phyloP scores from a whole-genome alignment of 2,113 vertebrate species.

The Lepisosteus oculatus region DNA sequence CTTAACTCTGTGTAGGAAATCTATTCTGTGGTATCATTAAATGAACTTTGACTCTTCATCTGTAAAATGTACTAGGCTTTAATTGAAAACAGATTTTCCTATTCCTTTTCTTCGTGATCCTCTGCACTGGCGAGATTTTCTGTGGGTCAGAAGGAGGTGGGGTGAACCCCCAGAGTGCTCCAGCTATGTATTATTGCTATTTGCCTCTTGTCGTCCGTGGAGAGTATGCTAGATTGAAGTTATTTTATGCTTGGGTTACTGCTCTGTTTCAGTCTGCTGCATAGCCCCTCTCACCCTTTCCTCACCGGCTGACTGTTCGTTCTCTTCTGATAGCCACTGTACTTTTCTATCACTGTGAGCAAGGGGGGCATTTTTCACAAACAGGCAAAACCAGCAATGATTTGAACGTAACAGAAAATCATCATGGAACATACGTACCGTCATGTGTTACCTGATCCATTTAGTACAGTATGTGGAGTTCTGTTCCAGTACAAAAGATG shows the following conservation, averaged over 20 bases:
- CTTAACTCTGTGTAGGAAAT: too few species aligned
- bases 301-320: conserved; percentile 36
- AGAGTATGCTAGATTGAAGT: conserved; percentile 67
- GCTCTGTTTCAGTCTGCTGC: conserved; percentile 72
- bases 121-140: conserved; percentile 45
- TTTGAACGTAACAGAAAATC: too few species aligned
- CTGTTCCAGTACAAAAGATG: too few species aligned
- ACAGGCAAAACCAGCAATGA: too few species aligned
- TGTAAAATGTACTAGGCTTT: conserved; percentile 10
- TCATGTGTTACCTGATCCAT: too few species aligned
- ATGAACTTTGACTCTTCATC: conserved; percentile 2
- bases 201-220: conserved; percentile 55
- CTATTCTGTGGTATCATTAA: not conserved
- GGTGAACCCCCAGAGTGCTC: conserved; percentile 51
- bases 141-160: conserved; percentile 62
- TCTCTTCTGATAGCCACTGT: conserved; percentile 60
- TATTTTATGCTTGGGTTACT: conserved; percentile 69
- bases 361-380: too few species aligned
- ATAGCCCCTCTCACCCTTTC: conserved; percentile 49
- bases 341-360: not conserved
- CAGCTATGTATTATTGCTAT: conserved; percentile 50
- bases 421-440: too few species aligned
- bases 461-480: too few species aligned
- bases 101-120: conserved; percentile 52
- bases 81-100: conserved; percentile 22